These are phyloP conservation scores for Tetranychus truncatus DNA, from an alignment of 2,888 invertebrate species.

Conservation along the genomic window DNA sequence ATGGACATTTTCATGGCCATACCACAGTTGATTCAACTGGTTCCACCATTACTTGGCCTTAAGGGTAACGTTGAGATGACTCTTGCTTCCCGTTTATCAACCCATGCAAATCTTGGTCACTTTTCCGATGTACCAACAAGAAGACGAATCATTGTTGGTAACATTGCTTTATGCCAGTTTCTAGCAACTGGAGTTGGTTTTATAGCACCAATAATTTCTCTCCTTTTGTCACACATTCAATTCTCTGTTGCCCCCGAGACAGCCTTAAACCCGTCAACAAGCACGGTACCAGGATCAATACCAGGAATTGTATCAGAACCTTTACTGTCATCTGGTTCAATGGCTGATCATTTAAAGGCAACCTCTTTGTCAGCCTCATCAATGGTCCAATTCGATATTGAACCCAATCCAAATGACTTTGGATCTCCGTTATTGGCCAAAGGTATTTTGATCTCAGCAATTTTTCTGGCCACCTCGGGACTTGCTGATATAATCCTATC, in stretches of 20 bases:
- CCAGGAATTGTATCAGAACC: no score
- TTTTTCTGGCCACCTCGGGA: constrained; percentile 1
- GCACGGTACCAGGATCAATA: no score
- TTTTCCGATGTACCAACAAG: background rate
- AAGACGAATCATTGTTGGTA: constrained; percentile 34
- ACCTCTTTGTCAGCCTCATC: background rate
- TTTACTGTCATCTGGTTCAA: background rate
- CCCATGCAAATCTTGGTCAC: constrained; percentile 9
- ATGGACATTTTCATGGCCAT: constrained; percentile 8
- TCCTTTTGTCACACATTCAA: constrained; percentile 23
- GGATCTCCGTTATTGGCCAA: background rate
- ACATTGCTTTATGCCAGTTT: constrained; percentile 36
- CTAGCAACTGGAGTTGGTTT: constrained; percentile 37
- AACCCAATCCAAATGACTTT: background rate
- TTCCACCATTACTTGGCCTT: constrained; percentile 39
- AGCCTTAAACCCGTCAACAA: background rate
- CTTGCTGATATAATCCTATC: constrained; percentile 9
- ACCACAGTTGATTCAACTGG: constrained; percentile 33
- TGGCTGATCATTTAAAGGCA: background rate
- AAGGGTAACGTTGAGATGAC: constrained; percentile 43
- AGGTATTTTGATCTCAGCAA: background rate
- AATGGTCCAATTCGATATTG: background rate
- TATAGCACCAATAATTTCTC: constrained; percentile 33
- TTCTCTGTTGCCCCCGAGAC: background rate
- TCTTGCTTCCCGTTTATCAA: constrained; percentile 37